Evolutionary conservation across 2,113 vertebrate genomes (phyloP).

Genomic region (Chascanopsetta lugubris): DNA sequence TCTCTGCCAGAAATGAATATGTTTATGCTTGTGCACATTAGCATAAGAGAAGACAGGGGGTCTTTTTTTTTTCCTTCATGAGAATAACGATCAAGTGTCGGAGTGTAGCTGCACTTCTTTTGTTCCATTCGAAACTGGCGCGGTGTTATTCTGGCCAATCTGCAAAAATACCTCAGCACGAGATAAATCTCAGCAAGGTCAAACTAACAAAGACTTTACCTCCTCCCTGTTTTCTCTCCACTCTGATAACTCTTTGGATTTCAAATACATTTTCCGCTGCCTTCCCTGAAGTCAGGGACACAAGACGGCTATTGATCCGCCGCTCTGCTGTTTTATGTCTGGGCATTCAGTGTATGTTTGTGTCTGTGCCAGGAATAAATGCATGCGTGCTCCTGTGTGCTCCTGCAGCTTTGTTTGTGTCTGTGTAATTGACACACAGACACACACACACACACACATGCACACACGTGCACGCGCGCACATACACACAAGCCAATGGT

Average conservation of each 20-base stretch:
- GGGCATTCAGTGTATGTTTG: slow-evolving; percentile 63
- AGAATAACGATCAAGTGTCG: slow-evolving; percentile 18
- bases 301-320: slow-evolving; percentile 65
- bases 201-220: slow-evolving; percentile 56
- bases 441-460: slow-evolving; percentile 25
- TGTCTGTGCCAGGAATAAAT: slow-evolving; percentile 64
- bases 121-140: slow-evolving; percentile 18
- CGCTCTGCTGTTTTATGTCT: slow-evolving; percentile 43
- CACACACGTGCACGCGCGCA: slow-evolving; percentile 14
- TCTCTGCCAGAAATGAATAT: slow-evolving; percentile 46
- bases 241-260: slow-evolving; percentile 62
- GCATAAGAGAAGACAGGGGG: slow-evolving; percentile 9
- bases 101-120: slow-evolving; percentile 25
- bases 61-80: slow-evolving; percentile 1
- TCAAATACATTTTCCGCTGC: slow-evolving; percentile 54
- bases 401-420: slow-evolving; percentile 57
- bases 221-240: slow-evolving; percentile 33
- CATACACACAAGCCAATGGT: slow-evolving; percentile 47
- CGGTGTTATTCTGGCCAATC: slow-evolving; percentile 23
- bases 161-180: slow-evolving; percentile 22
- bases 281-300: slow-evolving; percentile 63
- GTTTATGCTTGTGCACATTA: slow-evolving; percentile 45
- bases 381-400: slow-evolving; percentile 31
- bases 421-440: slow-evolving; percentile 28
- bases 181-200: slow-evolving; percentile 64